Evolutionary conservation across 2,797 vertebrate species (phyloP), one percentile per base, ranked within the genome.

Genomic region (Lerista edwardsae): DNA sequence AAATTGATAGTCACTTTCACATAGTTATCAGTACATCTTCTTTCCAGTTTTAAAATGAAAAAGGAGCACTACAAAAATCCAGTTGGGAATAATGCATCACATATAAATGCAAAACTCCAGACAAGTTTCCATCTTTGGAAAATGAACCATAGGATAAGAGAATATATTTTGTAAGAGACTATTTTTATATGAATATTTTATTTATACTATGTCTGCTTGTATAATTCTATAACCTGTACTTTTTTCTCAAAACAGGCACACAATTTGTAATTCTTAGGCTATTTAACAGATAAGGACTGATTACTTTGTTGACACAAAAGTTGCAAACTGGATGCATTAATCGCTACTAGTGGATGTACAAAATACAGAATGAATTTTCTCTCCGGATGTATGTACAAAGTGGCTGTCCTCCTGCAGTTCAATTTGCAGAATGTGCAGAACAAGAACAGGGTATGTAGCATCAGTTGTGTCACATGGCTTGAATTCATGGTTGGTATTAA

Each of bases 101-200:
- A 90, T 90, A 77, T 93, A 91, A 94, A 87, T 93, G 89, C 92
- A 94, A 94, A 93, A 93, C 94, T 95, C 96, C 96, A 96, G 95
- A 96, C 95, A 96, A 96, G 96, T 93, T 96, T 95, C 93, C 92
- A 95, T 93, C 93, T 92, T 95, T 95, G 96, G 95, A 97, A 96
- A 97, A 97, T 95, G 92, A 93, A 94, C 93, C 94, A 94, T 97
- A 95, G 96, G 95, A 96, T 96, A 94, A 97, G 94, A 97, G 97
- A 97, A 95, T 98, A 97, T 99, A 98, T 98, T 99, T 98, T 98
- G 96, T 97, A 97, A 98, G 95, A 99, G 97, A 98, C 97, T 99
- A 98, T 98, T 98, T 99, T 99, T 99, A 97, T 98, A 98, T 97
- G 96, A 96, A 96, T 97, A 97, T 97, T 97, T 98, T 98, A 99